phyloP scores from a whole-genome alignment of 2,888 invertebrate genomes.

The Tachina fera region DNA sequence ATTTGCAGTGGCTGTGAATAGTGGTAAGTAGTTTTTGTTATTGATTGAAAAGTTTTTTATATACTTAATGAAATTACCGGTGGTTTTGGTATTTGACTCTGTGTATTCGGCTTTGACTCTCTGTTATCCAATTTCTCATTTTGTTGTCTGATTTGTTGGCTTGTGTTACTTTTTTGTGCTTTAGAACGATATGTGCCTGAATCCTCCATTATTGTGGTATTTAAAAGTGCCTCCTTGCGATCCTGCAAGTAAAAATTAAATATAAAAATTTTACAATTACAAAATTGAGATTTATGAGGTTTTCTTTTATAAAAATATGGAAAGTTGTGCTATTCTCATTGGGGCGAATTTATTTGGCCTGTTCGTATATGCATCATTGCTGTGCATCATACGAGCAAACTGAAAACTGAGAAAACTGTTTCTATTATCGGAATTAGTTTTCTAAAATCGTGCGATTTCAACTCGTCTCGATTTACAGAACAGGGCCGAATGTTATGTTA shows the following conservation, averaged over 20 bases:
- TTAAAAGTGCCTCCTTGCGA: conserved; percentile 80
- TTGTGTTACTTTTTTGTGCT: conserved; percentile 60
- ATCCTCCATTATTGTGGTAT: conserved; percentile 81
- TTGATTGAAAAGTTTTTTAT: background rate
- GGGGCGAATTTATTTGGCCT: no score
- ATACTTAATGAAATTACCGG: conserved; percentile 84
- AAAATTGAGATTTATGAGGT: background rate
- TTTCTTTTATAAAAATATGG: no score
- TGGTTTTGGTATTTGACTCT: conserved; percentile 64
- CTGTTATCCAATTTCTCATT: conserved; percentile 17
- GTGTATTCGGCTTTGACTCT: conserved; percentile 26
- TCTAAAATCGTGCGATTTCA: no score
- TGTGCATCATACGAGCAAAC: no score
- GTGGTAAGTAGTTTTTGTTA: background rate
- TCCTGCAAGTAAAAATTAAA: conserved; percentile 75
- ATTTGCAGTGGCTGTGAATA: conserved; percentile 55
- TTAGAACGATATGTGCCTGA: conserved; percentile 80
- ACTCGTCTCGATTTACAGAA: no score
- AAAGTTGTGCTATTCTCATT: no score
- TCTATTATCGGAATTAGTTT: no score
- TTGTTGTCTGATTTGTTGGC: conserved; percentile 32
- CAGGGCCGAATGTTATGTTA: no score
- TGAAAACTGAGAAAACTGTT: no score
- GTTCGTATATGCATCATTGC: no score
- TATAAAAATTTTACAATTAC: background rate